Conservation (phyloP, 2,797 vertebrate genomes). For the Enteromius anoplus region DNA sequence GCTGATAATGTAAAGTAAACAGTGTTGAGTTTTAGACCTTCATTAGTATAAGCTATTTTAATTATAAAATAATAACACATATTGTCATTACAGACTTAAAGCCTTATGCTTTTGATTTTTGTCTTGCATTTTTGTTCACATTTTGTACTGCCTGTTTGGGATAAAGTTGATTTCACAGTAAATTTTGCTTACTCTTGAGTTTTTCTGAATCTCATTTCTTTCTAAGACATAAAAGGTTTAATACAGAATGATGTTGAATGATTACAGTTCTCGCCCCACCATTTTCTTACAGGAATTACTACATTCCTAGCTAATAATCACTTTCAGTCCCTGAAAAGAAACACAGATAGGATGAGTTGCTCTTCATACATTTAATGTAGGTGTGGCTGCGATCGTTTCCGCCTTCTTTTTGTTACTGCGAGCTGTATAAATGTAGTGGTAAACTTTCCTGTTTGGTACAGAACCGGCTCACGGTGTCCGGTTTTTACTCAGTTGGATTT, state of each 20-base stretch:
- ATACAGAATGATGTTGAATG: constrained; percentile 43
- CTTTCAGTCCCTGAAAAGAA: neutral
- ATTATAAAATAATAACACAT: neutral
- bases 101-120: constrained; percentile 16
- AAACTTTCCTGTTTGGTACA: neutral
- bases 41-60: constrained; percentile 32
- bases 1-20: neutral
- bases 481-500: neutral
- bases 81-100: neutral
- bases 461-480: neutral
- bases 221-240: constrained; percentile 70
- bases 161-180: constrained; percentile 48
- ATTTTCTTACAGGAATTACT: neutral
- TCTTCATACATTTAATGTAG: neutral
- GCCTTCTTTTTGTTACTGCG: neutral
- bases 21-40: constrained; percentile 4
- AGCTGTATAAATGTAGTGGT: neutral
- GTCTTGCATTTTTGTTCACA: constrained; percentile 26
- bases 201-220: constrained; percentile 62
- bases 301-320: neutral
- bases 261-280: neutral
- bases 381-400: neutral
- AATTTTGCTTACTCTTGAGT: constrained; percentile 7
- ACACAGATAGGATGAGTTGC: neutral
- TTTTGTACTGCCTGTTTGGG: constrained; percentile 48